phyloP scores from a whole-genome alignment of 2,797 vertebrate genomes.

The Galagoides demidoff region DNA sequence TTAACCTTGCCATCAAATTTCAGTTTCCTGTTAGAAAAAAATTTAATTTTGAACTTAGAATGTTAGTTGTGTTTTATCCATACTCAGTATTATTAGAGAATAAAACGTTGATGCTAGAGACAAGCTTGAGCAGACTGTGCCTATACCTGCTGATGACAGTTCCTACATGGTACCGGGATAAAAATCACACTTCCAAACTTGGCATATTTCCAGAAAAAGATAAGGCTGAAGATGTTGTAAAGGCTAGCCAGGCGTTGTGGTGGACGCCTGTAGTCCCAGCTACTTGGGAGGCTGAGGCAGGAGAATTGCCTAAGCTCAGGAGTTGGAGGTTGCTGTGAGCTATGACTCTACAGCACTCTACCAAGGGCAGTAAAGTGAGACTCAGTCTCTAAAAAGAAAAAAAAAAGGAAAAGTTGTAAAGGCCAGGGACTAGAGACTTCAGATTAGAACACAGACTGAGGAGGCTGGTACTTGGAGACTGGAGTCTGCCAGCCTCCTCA shows the following conservation, averaged over 20 bases:
- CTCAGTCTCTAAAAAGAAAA: too few species aligned
- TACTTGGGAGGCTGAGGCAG: too few species aligned
- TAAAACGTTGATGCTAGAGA: neutral
- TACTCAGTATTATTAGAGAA: neutral
- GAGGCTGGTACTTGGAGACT: too few species aligned
- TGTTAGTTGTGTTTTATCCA: neutral
- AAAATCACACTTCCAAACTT: neutral
- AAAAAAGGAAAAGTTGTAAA: neutral
- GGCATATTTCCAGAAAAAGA: neutral
- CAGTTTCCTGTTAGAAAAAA: neutral
- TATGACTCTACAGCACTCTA: too few species aligned
- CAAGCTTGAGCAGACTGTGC: neutral
- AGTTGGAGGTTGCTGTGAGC: too few species aligned
- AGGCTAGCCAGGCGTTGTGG: neutral
- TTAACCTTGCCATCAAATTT: neutral
- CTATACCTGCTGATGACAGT: fast-evolving
- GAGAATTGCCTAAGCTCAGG: too few species aligned
- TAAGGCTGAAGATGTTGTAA: neutral
- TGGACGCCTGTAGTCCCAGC: too few species aligned
- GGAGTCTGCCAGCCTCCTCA: too few species aligned
- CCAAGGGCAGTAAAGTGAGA: too few species aligned
- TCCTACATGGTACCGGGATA: fast-evolving
- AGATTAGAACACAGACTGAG: neutral
- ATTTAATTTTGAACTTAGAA: too few species aligned
- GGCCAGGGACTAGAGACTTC: neutral